Evolutionary conservation across 2,113 vertebrate genomes (phyloP), one percentile per base, ranked within the genome.

Genomic region (Tretioscincus oriximinensis): DNA sequence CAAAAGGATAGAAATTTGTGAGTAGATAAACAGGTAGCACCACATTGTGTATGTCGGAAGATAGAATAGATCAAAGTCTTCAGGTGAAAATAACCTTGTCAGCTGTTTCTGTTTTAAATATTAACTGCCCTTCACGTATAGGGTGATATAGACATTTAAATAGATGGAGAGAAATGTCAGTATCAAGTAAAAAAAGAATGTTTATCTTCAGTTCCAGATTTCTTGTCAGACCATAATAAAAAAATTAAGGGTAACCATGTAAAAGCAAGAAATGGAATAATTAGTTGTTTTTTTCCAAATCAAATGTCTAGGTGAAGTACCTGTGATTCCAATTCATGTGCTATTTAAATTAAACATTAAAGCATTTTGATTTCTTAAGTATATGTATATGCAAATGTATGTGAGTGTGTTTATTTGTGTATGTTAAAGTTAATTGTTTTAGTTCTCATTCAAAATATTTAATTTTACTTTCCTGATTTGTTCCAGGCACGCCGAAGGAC

Each of bases 401-500:
- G 12, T 60, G 58, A 9, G 4, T 45, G 18, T 10, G 20, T 75
- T 26, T 29, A 2, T 41, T 22, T 5, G 51, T 63, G 54, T 35
- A 41, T 31, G 18, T 51, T n/a, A 74, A 58, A 14, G 9, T 65
- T 28, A 41, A 49, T 28, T 9, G 7, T n/a, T 49, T 77, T 28
- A 7, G 5, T 18, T 29, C 22, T 45, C n/a, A 10, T 65, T 24
- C 74, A 76, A 47, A 28, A 28, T 68, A 26, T 5, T 49, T 45
- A 63, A 16, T n/a, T 16, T 63, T 24, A 8, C 10, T 28, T 69
- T 76, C 80, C 69, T 4, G 0, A 82, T 66, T 90, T 84, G 71
- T 73, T 78, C 14, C 90, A 99, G 98, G 98, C 98, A 31, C 97
- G 98, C 28, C 95, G 98, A 86, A 95, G 98, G 84, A 99, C 98